Base-by-base conservation (phyloP, 2,888 invertebrate species). In the Oxyteleia sp. region DNA sequence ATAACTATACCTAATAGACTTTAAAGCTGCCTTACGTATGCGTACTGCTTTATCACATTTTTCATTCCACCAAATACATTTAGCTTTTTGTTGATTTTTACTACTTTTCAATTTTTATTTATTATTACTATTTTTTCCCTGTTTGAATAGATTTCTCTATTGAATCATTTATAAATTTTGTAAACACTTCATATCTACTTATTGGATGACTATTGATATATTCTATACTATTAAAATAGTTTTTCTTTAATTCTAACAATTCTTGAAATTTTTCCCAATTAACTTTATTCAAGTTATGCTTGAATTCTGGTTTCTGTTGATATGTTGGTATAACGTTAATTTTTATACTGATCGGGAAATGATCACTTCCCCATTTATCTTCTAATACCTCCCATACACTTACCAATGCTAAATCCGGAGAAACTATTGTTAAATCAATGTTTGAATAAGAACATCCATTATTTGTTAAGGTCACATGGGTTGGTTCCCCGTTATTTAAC, bases 11-110 rank as follows among this genome's bases (percentile, higher is more conserved):
- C 26, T 74, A 23, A 74, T 15, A 0, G 64, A 69, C 45, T 66
- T 72, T 3, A 63, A 43, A 8, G 64, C 53, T 5, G 74, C 78
- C 45, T 68, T 84, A 0, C 76, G 5, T 4, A 55, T 2, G 0
- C 78, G 13, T 1, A 66, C 29, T 0, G 49, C 74, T 20, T 32
- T 82, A 0, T 61, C 41, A 29, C 81, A 84, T 1, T 55, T 23
- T 3, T 72, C 68, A 29, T 84, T 84, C 72, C 78, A 84, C 78
- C 81, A 82, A 11, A 71, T 63, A 29, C 69, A 61, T 35, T 10
- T 35, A 2, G 3, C 10, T 32, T 32, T 1, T 32, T 5, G 4
- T 32, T 32, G 8, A 32, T 10, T 5, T 32, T 32, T 7, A 8
- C 32, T n/a, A n/a, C n/a, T n/a, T n/a, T n/a, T n/a, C n/a, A n/a